Conservation (phyloP, 2,888 invertebrate species). For the Cataglyphis livida region DNA sequence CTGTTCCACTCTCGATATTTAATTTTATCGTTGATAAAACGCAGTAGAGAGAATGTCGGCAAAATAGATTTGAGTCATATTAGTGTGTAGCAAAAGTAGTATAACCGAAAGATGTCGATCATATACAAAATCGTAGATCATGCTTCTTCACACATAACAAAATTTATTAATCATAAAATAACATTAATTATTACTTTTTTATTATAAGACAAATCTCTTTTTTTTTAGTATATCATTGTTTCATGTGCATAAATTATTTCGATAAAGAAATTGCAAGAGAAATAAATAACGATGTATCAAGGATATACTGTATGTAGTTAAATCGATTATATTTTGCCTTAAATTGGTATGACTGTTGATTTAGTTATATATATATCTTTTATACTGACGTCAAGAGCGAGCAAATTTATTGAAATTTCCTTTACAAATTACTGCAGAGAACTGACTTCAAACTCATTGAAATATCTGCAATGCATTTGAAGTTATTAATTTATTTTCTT, state of each 20-base stretch:
- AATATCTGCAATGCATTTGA: background rate
- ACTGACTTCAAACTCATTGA: background rate
- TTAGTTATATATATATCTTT: background rate
- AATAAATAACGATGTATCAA: background rate
- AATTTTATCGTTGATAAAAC: background rate
- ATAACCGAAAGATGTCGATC: background rate
- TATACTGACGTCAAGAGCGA: background rate
- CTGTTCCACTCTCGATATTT: background rate
- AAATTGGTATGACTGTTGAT: background rate
- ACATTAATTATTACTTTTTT: background rate
- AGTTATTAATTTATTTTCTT: background rate
- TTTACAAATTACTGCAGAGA: background rate
- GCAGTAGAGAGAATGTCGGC: background rate
- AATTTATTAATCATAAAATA: slow-evolving; percentile 7
- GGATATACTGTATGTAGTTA: background rate
- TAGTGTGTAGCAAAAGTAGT: background rate
- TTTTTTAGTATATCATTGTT: background rate
- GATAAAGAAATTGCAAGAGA: background rate
- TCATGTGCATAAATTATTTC: background rate
- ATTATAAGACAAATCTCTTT: background rate
- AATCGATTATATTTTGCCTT: background rate
- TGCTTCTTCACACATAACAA: background rate
- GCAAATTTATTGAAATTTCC: slow-evolving; percentile 10
- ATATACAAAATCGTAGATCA: too few relatives aligned
- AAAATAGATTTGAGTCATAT: background rate